Percentiles rank a stretch among this genome's conserved stretches.
phyloP scores from a whole-genome alignment of 2,888 invertebrate species.

The Caenorhabditis sulstoni region DNA sequence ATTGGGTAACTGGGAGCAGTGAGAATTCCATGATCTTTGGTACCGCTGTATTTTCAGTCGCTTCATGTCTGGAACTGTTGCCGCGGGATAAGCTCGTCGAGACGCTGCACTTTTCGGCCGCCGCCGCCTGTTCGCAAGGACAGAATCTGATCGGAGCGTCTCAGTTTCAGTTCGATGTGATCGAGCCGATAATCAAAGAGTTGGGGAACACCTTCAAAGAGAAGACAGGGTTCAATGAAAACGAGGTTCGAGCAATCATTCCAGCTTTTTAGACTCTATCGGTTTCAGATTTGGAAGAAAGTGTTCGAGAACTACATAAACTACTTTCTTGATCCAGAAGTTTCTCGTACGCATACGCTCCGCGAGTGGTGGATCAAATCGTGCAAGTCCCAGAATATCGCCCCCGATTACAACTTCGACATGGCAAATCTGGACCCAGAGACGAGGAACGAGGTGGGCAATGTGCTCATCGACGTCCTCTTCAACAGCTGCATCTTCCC shows the following conservation, averaged over 20 bases:
- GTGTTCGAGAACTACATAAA: conserved; percentile 67
- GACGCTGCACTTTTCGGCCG: conserved; percentile 61
- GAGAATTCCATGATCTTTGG: too few species aligned
- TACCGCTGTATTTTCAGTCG: conserved; percentile 61
- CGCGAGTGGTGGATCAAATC: conserved; percentile 77
- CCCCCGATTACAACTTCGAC: conserved; percentile 65
- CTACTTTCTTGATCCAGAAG: conserved; percentile 66
- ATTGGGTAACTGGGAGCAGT: too few species aligned
- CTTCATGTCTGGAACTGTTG: conserved; percentile 57
- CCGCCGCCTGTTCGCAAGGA: conserved; percentile 70
- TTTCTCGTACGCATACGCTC: conserved; percentile 69
- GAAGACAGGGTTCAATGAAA: conserved; percentile 56
- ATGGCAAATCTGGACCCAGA: conserved; percentile 58
- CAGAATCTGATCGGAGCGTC: conserved; percentile 67
- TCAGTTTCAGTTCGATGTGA: conserved; percentile 57
- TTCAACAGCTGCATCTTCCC: conserved; percentile 70
- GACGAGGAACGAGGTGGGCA: conserved; percentile 59
- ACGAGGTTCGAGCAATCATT: too few species aligned
- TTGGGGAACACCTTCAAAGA: conserved; percentile 55
- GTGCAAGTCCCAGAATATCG: conserved; percentile 59
- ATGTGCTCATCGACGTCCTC: conserved; percentile 63
- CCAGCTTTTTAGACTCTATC: too few species aligned
- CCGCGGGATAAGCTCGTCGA: conserved; percentile 64
- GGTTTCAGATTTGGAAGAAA: conserved; percentile 61
- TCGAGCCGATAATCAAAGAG: conserved; percentile 55